These are phyloP conservation scores for Drosophila melanica DNA, from an alignment of 1,140 invertebrate genomes.

Conservation along the genomic window DNA sequence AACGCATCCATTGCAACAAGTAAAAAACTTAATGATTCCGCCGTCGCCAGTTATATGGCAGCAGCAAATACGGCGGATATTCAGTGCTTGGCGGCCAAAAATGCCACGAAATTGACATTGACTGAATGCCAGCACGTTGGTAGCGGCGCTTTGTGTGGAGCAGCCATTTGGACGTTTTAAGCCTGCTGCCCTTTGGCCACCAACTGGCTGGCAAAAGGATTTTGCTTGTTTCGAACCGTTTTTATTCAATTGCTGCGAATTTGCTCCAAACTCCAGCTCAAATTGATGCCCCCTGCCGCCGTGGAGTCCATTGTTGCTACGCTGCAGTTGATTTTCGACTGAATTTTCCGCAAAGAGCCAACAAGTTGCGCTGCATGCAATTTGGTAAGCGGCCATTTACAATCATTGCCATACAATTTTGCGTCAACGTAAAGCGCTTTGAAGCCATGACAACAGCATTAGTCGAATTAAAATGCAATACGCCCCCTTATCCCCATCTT, in stretches of 20 bases:
- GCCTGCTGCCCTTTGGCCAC: slow-evolving; percentile 47
- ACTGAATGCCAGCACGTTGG: slow-evolving; percentile 14
- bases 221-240: slow-evolving; percentile 15
- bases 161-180: slow-evolving; percentile 39
- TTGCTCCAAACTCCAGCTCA: not conserved
- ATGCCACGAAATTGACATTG: slow-evolving; percentile 46
- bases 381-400: slow-evolving; percentile 59
- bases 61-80: not conserved
- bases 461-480: slow-evolving; percentile 23
- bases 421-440: slow-evolving; percentile 17
- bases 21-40: slow-evolving; percentile 10
- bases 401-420: slow-evolving; percentile 63
- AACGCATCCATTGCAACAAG: slow-evolving; percentile 12
- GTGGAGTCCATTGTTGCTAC: not conserved
- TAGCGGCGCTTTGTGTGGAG: not conserved
- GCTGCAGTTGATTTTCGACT: slow-evolving; percentile 19
- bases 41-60: not conserved
- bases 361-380: slow-evolving; percentile 63
- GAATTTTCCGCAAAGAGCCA: slow-evolving; percentile 58
- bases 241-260: slow-evolving; percentile 44
- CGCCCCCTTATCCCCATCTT: not conserved
- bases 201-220: slow-evolving; percentile 26
- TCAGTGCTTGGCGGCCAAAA: slow-evolving; percentile 10
- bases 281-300: not conserved
- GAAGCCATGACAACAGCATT: slow-evolving; percentile 12